These are phyloP conservation scores for Isichthys henryi DNA, from an alignment of 2,113 vertebrate genomes.

Conservation along the genomic window DNA sequence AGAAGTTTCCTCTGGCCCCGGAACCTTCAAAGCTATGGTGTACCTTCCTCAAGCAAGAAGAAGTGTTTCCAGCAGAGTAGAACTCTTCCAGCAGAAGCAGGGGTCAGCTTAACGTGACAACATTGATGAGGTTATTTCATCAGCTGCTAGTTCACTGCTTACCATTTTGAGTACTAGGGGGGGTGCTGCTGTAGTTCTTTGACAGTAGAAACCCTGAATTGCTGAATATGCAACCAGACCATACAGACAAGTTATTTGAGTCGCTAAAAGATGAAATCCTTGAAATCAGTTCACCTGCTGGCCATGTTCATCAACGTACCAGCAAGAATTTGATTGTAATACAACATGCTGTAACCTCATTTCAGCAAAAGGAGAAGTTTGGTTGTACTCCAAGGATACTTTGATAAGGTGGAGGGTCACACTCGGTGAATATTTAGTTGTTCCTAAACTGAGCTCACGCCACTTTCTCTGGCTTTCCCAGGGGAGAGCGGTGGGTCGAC, in stretches of 20 bases:
- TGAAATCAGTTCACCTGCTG: not conserved
- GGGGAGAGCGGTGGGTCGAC: slow-evolving; percentile 31
- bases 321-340: not conserved
- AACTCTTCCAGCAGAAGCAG: not conserved
- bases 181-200: not conserved
- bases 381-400: not conserved
- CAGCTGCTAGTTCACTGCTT: not conserved
- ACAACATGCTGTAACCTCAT: not conserved
- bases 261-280: not conserved
- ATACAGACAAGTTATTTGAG: not conserved
- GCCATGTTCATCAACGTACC: not conserved
- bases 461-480: not conserved
- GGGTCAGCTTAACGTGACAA: not conserved
- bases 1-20: not conserved
- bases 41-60: not conserved
- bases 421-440: not conserved
- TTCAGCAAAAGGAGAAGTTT: not conserved
- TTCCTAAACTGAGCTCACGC: not conserved
- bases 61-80: not conserved
- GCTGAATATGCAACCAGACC: not conserved
- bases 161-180: not conserved
- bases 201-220: not conserved
- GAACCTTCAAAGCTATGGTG: not conserved
- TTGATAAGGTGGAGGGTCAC: not conserved
- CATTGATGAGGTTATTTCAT: not conserved